phyloP scores from a whole-genome alignment of 2,113 vertebrate genomes.

The Alosa alosa region DNA sequence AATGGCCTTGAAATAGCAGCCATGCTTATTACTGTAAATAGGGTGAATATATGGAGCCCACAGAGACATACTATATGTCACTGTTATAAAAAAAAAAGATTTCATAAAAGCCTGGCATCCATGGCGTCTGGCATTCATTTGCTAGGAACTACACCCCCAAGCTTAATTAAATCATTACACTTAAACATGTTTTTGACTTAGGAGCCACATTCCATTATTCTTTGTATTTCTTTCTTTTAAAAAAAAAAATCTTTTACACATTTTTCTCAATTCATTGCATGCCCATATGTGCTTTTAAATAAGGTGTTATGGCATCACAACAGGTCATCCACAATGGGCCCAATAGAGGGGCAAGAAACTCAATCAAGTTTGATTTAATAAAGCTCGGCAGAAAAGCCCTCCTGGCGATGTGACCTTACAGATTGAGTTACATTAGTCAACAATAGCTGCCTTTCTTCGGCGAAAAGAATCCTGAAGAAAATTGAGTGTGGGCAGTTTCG shows the following conservation, averaged over 20 bases:
- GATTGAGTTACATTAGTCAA: conserved; percentile 49
- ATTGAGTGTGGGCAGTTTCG: conserved; percentile 27
- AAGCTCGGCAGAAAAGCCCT: conserved; percentile 29
- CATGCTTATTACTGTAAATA: conserved; percentile 13
- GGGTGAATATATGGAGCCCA: not conserved
- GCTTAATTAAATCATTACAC: not conserved
- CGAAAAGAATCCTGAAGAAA: conserved; percentile 12
- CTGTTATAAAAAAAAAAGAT: too few relatives aligned
- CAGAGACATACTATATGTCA: not conserved
- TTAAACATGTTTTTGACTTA: not conserved
- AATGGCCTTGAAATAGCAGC: conserved; percentile 23
- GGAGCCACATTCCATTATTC: not conserved
- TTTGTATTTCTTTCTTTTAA: not conserved
- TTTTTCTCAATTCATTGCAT: not conserved
- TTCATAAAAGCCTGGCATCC: too few relatives aligned
- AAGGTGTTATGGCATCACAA: not conserved
- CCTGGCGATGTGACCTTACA: conserved; percentile 13
- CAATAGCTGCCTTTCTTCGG: conserved; percentile 29
- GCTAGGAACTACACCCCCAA: not conserved
- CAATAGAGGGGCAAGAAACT: not conserved
- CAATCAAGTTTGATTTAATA: conserved; percentile 28
- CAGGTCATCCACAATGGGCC: not conserved
- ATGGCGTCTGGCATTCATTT: not conserved
- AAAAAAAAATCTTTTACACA: not conserved
- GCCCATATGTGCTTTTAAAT: not conserved